Conservation (phyloP, 2,888 invertebrate genomes). For the Neoscelio sp. region DNA sequence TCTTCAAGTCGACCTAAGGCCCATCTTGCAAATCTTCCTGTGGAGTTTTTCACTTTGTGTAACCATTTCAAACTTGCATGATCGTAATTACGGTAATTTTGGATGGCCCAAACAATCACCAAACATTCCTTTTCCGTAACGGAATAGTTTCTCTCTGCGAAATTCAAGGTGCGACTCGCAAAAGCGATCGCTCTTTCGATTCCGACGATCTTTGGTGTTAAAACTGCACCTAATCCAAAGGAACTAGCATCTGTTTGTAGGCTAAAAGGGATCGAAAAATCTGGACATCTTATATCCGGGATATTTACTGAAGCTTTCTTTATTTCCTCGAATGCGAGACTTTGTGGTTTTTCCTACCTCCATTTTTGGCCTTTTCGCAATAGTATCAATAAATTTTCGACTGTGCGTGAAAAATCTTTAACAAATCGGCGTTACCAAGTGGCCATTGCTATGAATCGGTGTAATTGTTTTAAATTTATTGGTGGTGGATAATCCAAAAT, state of each 20-base stretch:
- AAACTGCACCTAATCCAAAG: conserved; percentile 1
- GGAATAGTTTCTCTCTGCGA: not conserved
- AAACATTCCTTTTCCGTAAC: conserved; percentile 33
- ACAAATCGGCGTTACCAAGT: conserved; percentile 7
- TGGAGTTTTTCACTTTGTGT: not conserved
- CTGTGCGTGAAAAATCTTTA: not conserved
- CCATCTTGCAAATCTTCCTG: not conserved
- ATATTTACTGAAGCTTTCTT: not conserved
- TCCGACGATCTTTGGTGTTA: not conserved
- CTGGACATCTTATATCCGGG: conserved; percentile 56
- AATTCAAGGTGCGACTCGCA: conserved; percentile 55
- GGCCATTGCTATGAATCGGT: conserved; percentile 1
- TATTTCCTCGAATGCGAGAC: not conserved
- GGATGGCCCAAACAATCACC: not conserved
- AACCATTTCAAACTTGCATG: conserved; percentile 50
- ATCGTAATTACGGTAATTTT: conserved; percentile 23
- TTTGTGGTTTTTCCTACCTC: not conserved
- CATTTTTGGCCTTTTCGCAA: conserved; percentile 1
- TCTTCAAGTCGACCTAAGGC: not conserved
- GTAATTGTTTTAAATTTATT: not conserved
- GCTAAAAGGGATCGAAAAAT: conserved; percentile 27
- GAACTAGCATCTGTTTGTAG: conserved; percentile 31
- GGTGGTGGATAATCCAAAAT: conserved; percentile 6
- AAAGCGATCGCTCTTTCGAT: conserved; percentile 58
- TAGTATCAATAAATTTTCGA: not conserved